Evolutionary conservation across 2,888 invertebrate species (phyloP).

Genomic region (Galerucella calmariensis): DNA sequence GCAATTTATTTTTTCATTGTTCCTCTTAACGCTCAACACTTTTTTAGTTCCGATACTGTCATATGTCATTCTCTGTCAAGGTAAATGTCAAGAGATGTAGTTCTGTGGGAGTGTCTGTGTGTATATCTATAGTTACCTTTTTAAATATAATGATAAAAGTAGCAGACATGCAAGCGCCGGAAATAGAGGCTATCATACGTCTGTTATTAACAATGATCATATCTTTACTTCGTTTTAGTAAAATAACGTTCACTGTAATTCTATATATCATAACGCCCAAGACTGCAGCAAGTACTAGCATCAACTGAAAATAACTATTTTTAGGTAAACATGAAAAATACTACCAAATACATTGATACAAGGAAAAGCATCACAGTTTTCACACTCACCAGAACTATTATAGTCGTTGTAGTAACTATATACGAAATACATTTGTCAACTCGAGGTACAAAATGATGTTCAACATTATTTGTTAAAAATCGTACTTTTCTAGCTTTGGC

Average conservation of each 20-base stretch:
- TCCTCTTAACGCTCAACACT: not conserved
- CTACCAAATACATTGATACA: too few species aligned
- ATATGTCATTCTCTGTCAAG: too few species aligned
- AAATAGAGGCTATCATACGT: slow-evolving; percentile 46
- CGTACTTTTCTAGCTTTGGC: slow-evolving; percentile 36
- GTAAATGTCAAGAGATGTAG: slow-evolving; percentile 5
- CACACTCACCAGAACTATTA: slow-evolving; percentile 39
- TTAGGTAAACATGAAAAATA: not conserved
- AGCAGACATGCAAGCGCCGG: slow-evolving; percentile 52
- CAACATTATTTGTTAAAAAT: slow-evolving; percentile 37
- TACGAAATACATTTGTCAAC: slow-evolving; percentile 32
- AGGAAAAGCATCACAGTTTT: too few species aligned
- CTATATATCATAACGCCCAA: slow-evolving; percentile 53
- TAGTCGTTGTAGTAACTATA: slow-evolving; percentile 35
- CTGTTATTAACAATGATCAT: slow-evolving; percentile 43
- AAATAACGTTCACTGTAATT: slow-evolving; percentile 41
- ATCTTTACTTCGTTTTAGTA: slow-evolving; percentile 38
- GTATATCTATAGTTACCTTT: slow-evolving; percentile 46
- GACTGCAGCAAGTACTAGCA: slow-evolving; percentile 48
- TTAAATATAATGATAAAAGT: slow-evolving; percentile 54
- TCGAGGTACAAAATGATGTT: slow-evolving; percentile 41
- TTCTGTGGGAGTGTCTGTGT: too few species aligned
- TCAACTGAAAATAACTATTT: slow-evolving; percentile 46
- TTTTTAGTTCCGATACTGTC: too few species aligned
- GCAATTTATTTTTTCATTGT: too few species aligned